These are phyloP conservation scores for Drosophila truncata DNA, from an alignment of 1,140 invertebrate species.

Conservation along the genomic window DNA sequence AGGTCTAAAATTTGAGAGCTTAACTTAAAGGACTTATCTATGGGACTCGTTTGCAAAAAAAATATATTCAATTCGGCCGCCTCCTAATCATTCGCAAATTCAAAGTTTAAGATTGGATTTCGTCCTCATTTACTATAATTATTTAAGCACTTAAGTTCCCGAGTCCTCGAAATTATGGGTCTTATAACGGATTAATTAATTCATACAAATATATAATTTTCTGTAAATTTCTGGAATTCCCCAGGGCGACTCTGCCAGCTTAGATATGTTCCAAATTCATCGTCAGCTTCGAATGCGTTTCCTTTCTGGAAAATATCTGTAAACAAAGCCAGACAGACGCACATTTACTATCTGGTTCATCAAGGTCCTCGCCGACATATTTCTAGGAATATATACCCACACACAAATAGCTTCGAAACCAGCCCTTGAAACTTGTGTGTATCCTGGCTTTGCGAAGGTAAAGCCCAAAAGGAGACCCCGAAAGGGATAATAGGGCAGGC, in stretches of 20 bases:
- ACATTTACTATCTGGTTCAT: constrained; percentile 20
- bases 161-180: not conserved
- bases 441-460: constrained; percentile 71
- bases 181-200: not conserved
- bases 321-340: constrained; percentile 3
- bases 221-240: not conserved
- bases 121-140: not conserved
- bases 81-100: no score
- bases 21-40: not conserved
- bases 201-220: not conserved
- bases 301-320: constrained; percentile 28
- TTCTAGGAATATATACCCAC: constrained; percentile 54
- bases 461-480: constrained; percentile 71
- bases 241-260: not conserved
- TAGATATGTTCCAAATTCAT: not conserved
- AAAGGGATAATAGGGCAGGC: constrained; percentile 48
- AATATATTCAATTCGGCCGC: not conserved
- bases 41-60: not conserved
- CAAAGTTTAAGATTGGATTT: no score
- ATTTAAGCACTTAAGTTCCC: not conserved
- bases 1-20: not conserved
- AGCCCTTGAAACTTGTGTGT: constrained; percentile 59
- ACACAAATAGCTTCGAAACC: constrained; percentile 65
- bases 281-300: constrained; percentile 18
- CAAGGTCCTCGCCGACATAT: constrained; percentile 29